phyloP scores from a whole-genome alignment of 2,888 invertebrate genomes.

The Eupithecia pulchellata region DNA sequence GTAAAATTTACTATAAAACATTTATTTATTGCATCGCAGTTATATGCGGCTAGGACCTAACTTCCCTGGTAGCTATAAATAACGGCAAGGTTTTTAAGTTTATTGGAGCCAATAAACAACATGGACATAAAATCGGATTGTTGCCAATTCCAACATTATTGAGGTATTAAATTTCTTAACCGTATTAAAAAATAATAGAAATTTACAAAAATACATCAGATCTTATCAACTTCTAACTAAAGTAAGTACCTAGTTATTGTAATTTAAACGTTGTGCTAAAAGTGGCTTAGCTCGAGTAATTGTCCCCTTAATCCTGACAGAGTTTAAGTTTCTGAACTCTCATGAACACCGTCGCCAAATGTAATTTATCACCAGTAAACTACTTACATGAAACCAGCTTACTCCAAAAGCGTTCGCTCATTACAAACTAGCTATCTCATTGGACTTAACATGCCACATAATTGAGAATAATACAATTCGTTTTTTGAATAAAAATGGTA shows the following conservation, averaged over 20 bases:
- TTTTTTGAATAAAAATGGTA: slow-evolving; percentile 28
- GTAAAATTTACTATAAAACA: slow-evolving; percentile 26
- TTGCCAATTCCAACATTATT: not conserved
- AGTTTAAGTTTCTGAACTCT: slow-evolving; percentile 30
- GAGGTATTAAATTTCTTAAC: not conserved
- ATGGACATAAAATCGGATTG: slow-evolving; percentile 4
- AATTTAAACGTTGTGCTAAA: not conserved
- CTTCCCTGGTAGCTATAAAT: not conserved
- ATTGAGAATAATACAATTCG: slow-evolving; percentile 24
- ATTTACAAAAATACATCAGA: not conserved
- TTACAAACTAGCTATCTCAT: slow-evolving; percentile 21
- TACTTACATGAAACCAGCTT: slow-evolving; percentile 20
- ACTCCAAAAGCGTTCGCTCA: slow-evolving; percentile 22
- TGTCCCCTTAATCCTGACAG: slow-evolving; percentile 26
- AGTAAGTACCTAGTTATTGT: not conserved
- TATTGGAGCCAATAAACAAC: slow-evolving; percentile 8
- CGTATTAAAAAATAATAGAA: not conserved
- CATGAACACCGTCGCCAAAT: slow-evolving; percentile 20
- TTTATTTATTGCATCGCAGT: slow-evolving; percentile 12
- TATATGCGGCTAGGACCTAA: not conserved
- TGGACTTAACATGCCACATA: slow-evolving; percentile 25
- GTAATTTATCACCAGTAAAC: slow-evolving; percentile 29
- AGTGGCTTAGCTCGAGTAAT: not conserved
- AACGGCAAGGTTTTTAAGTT: slow-evolving; percentile 8
- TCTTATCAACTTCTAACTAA: not conserved